Percentiles rank a stretch among this genome's conserved stretches.
These are phyloP conservation scores for Lepidurus packardi DNA, from an alignment of 1,140 invertebrate genomes.

Conservation along the genomic window DNA sequence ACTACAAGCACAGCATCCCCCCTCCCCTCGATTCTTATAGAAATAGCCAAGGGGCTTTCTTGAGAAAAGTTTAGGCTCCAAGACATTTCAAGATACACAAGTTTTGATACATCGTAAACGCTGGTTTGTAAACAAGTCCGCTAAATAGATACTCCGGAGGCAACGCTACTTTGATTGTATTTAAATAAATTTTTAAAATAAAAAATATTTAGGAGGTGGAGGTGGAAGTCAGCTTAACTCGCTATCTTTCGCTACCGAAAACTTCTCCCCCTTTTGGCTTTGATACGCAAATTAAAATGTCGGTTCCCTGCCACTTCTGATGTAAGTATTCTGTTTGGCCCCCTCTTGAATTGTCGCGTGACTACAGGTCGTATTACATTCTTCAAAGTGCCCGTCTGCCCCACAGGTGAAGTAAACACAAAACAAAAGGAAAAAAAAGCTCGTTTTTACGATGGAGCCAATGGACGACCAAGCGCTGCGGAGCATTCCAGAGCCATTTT, in stretches of 20 bases:
- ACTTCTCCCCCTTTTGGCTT: neutral
- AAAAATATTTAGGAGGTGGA: no score
- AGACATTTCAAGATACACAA: no score
- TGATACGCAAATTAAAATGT: neutral
- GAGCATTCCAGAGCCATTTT: neutral
- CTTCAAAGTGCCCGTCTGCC: neutral
- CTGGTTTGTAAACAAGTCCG: neutral
- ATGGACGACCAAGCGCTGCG: neutral
- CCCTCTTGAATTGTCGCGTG: neutral
- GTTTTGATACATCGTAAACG: neutral
- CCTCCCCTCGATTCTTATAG: neutral
- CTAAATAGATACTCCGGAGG: neutral
- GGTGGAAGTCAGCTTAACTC: neutral
- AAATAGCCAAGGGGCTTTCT: no score
- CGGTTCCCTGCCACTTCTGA: neutral
- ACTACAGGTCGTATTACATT: constrained; percentile 1
- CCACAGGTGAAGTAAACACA: neutral
- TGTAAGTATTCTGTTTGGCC: neutral
- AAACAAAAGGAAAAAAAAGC: neutral
- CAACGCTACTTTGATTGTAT: neutral
- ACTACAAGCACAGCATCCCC: neutral
- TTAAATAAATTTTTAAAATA: no score
- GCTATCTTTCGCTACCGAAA: neutral
- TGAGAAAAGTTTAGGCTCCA: no score
- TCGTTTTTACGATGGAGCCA: neutral